Base-by-base conservation (phyloP, 2,113 vertebrate species). In the Xiphias gladius region DNA sequence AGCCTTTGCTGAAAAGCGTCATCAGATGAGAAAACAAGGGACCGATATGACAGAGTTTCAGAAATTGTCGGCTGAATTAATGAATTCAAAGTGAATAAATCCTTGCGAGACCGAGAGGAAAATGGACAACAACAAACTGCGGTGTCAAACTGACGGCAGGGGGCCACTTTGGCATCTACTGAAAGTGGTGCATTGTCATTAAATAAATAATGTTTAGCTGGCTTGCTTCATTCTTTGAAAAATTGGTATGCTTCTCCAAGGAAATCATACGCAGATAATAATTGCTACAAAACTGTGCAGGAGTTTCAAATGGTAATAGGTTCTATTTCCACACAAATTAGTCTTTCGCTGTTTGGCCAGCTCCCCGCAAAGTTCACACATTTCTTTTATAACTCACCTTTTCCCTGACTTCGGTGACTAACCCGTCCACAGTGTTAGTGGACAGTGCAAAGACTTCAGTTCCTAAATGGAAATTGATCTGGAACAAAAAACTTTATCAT, bases 151-250 rank as follows among this genome's bases (percentile, higher is more conserved):
- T 30, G 62, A 71, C 58, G 62, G 48, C 64, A 1, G 75, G 80
- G 20, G 59, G 26, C 19, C 17, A 67, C 66, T 84, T 28, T 69
- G 57, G 71, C 76, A 55, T 65, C 77, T 13, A 54, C 55, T 54
- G 37, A 87, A 64, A 85, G 69, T 65, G 6, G 63, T 37, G 39
- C 41, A 74, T 58, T 77, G 79, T 81, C 81, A 86, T 83, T 70
- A 78, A 84, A 82, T 83, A 80, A 68, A 81, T 80, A 68, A 82
- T 80, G 82, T 75, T 66, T 67, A 76, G 41, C 72, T 62, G 63
- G 8, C 37, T 75, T 63, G 72, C 75, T 63, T 50, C n/a, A 28
- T 26, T 72, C 61, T 82, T 74, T 84, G 50, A 68, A 86, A 85
- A 85, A 84, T 73, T 67, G 74, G 52, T 75, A 30, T 58, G 17